Evolutionary conservation across 2,888 invertebrate genomes (phyloP).

Genomic region (Masnerella sp.): DNA sequence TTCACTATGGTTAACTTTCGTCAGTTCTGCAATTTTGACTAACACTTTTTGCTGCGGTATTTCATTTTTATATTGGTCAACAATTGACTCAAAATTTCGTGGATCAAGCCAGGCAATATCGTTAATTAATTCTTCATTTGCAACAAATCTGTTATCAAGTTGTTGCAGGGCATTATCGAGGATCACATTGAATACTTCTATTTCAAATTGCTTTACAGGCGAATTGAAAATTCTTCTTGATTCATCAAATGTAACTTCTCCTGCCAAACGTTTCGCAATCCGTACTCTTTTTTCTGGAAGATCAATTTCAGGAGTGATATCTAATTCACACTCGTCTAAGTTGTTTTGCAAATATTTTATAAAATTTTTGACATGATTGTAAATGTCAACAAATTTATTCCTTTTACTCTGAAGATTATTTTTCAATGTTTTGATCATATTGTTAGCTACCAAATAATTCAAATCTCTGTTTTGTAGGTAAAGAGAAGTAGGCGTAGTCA

Average conservation of each 20-base stretch:
- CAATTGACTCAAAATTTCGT: not conserved
- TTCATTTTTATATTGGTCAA: no score
- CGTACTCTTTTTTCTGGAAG: not conserved
- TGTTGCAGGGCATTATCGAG: not conserved
- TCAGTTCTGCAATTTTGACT: not conserved
- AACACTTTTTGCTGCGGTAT: no score
- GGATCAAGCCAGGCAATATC: not conserved
- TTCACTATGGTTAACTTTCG: not conserved
- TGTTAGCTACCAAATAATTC: constrained; percentile 5
- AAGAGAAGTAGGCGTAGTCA: not conserved
- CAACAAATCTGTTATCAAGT: not conserved
- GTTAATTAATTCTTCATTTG: not conserved
- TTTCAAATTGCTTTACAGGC: constrained; percentile 1
- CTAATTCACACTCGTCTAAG: not conserved
- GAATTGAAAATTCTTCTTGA: constrained; percentile 1
- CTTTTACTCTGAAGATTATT: not conserved
- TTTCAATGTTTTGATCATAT: constrained; percentile 5
- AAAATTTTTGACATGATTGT: not conserved
- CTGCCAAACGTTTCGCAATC: not conserved
- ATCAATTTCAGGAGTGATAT: not conserved
- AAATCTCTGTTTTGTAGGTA: constrained; percentile 6
- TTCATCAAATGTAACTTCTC: not conserved
- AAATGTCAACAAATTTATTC: not conserved
- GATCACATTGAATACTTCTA: not conserved
- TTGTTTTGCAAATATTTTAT: not conserved